A percentile compares a stretch with the other conserved stretches of the same genome.
Conservation (phyloP, 2,888 invertebrate genomes). For the Xestia c-nigrum region DNA sequence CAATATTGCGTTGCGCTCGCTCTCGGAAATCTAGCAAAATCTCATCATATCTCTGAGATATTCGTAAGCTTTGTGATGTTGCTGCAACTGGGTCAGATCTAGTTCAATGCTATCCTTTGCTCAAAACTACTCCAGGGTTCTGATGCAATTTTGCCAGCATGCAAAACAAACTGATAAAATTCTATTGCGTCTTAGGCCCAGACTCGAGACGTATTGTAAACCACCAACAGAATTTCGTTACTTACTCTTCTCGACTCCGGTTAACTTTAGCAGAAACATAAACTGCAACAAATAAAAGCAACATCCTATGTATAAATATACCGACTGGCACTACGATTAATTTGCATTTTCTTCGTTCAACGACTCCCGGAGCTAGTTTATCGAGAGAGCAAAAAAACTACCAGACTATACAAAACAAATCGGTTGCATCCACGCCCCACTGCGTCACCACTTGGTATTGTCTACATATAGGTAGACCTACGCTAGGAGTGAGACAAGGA, state of each 20-base stretch:
- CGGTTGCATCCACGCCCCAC: conserved; percentile 4
- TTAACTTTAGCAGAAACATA: neutral
- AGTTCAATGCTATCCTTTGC: conserved; percentile 5
- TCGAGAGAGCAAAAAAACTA: conserved; percentile 18
- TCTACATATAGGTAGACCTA: neutral
- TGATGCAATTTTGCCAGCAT: neutral
- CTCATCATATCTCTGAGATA: conserved; percentile 1
- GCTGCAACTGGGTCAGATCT: neutral
- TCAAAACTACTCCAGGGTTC: neutral
- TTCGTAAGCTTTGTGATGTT: neutral
- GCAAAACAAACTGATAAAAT: neutral
- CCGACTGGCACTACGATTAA: conserved; percentile 21
- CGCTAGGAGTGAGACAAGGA: neutral
- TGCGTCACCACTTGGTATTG: neutral
- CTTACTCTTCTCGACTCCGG: neutral
- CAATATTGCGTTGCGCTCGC: neutral
- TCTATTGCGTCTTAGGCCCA: neutral
- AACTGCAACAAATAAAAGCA: neutral
- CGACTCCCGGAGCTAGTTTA: neutral
- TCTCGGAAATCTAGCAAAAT: neutral
- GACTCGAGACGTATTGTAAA: neutral
- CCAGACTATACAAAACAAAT: conserved; percentile 29
- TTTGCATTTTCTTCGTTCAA: conserved; percentile 36
- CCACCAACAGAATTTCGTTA: neutral
- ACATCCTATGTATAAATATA: neutral